These are phyloP conservation scores for Heliconius ismenius DNA, from an alignment of 2,888 invertebrate species.

Conservation along the genomic window DNA sequence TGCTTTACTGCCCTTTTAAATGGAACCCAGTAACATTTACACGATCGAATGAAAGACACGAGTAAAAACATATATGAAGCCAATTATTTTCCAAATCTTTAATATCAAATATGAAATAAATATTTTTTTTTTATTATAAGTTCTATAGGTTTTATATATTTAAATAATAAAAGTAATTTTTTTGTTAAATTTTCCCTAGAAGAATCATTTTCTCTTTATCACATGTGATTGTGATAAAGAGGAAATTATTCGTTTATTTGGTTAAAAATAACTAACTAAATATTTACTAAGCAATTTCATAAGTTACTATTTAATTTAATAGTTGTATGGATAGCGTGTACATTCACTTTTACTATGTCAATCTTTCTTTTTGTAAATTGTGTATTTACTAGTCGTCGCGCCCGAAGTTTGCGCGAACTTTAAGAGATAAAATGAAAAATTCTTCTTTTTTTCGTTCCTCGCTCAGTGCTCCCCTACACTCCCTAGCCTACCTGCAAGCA, in stretches of 20 bases:
- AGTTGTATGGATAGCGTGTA: neutral
- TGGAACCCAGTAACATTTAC: slow-evolving; percentile 6
- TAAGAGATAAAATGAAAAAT: neutral
- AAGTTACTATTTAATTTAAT: neutral
- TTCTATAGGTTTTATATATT: no score
- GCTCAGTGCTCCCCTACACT: neutral
- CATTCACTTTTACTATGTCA: neutral
- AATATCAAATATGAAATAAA: no score
- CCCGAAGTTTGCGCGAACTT: neutral
- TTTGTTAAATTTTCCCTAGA: no score
- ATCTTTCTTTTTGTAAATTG: neutral
- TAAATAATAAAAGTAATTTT: no score
- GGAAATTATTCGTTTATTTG: neutral
- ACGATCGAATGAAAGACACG: neutral
- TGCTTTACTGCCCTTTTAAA: neutral
- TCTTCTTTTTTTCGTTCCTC: neutral
- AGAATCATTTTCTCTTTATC: no score
- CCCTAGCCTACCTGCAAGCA: neutral
- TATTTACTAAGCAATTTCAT: neutral
- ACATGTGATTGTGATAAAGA: neutral
- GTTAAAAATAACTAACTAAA: neutral
- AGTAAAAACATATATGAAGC: neutral
- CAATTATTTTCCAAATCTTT: neutral
- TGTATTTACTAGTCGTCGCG: neutral
- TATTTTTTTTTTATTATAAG: no score